These are phyloP conservation scores for Apodemia duryi DNA, from an alignment of 2,888 invertebrate species.

Conservation along the genomic window DNA sequence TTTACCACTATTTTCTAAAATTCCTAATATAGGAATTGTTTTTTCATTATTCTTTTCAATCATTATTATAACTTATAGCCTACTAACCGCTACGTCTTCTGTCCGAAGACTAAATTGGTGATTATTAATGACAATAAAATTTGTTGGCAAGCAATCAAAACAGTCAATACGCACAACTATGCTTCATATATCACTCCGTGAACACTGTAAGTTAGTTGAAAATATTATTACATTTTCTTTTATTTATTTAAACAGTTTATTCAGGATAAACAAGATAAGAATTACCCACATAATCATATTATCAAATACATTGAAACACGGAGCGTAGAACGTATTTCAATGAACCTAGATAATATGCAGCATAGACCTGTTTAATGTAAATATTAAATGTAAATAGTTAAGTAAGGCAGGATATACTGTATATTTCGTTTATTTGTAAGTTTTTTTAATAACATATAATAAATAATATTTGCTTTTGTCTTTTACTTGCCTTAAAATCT, in stretches of 20 bases:
- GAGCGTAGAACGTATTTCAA: no score
- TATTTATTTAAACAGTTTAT: background rate
- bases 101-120: slow-evolving; percentile 1
- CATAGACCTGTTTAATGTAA: slow-evolving; percentile 26
- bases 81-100: background rate
- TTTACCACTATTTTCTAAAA: slow-evolving; percentile 56
- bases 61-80: background rate
- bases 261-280: background rate
- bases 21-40: background rate
- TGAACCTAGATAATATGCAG: no score
- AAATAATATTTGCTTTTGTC: no score
- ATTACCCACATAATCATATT: background rate
- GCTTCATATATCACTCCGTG: background rate
- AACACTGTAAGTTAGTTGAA: background rate
- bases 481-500: no score
- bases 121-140: slow-evolving; percentile 1
- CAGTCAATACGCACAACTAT: background rate
- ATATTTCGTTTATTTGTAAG: no score
- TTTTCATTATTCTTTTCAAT: background rate
- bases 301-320: background rate
- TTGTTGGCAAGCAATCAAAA: slow-evolving; percentile 1
- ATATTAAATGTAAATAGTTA: no score
- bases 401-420: no score
- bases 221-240: background rate
- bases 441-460: no score